Base-by-base conservation (phyloP, 2,797 vertebrate species). In the Cyprinella venusta region DNA sequence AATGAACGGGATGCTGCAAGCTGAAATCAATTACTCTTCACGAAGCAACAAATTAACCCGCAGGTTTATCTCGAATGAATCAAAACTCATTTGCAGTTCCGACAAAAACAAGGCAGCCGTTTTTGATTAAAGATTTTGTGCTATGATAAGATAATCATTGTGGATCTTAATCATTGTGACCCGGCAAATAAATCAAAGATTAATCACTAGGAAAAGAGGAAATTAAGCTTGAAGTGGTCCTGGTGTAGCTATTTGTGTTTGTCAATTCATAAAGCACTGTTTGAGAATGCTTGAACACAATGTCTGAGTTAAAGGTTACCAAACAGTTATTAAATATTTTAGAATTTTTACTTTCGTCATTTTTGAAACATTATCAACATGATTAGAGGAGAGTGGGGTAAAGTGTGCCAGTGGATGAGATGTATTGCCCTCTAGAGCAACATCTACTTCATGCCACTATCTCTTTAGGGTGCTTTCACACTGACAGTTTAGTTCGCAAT, bases 11-110 rank as follows among this genome's bases (percentile, higher is more conserved):
- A 63, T 54, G 83, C 68, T 72, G 71, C 40, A 77, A 91, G 82
- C 85, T 83, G 88, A 92, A 93, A 93, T 92, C 89, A 93, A 93
- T 92, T 88, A 90, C 82, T 90, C 87, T 91, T 92, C 93, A 92
- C 71, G 54, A 88, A 86, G 85, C 40, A 18, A 72, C 82, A 91
- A 93, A 94, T 92, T 88, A 93, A 92, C 92, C 92, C 87, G 88
- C 80, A 77, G 83, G 87, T 89, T 91, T 92, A 93, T 94, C 90
- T 90, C 84, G 86, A 89, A 88, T 84, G 80, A 91, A 92, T 93
- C 91, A 91, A 91, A 91, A 89, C 83, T 90, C 88, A 91, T 91
- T 92, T 92, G 91, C 88, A 79, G 90, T 59, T 86, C 84, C 76
- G 84, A 90, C 88, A 91, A 91, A 83, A 93, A 82, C 88, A 89